Evolutionary conservation across 2,797 vertebrate species (phyloP).

Genomic region (Malacoraja senta): DNA sequence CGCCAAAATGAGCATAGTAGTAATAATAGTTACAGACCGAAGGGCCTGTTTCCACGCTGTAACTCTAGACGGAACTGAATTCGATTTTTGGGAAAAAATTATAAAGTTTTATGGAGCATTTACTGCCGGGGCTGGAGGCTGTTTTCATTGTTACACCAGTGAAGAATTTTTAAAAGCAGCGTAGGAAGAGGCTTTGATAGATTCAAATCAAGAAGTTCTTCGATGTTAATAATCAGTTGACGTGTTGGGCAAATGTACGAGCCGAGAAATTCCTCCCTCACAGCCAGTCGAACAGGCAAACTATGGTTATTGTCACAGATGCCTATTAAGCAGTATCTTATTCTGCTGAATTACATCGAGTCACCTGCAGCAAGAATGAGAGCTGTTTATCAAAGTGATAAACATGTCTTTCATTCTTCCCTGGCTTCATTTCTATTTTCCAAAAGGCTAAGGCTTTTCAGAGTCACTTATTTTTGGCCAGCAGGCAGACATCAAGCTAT

Average conservation of each 20-base stretch:
- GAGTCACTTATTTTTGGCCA: conserved; percentile 59
- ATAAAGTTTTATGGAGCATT: too few relatives aligned
- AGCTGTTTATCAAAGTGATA: conserved; percentile 66
- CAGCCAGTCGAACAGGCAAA: conserved; percentile 55
- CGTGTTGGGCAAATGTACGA: conserved; percentile 53
- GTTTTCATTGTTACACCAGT: not conserved
- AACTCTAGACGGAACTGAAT: too few relatives aligned
- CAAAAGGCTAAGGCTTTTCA: conserved; percentile 57
- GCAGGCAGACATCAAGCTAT: conserved; percentile 62
- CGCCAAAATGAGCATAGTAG: too few relatives aligned
- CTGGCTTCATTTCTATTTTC: conserved; percentile 56
- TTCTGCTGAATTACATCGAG: conserved; percentile 53
- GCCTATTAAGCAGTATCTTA: conserved; percentile 66
- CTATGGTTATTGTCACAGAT: conserved; percentile 58
- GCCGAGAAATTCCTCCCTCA: conserved; percentile 47
- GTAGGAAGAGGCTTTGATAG: not conserved
- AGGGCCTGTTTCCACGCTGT: too few relatives aligned
- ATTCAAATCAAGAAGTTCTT: not conserved
- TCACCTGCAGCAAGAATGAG: conserved; percentile 52
- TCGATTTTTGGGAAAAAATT: too few relatives aligned
- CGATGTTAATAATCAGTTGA: conserved; percentile 40
- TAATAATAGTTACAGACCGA: too few relatives aligned
- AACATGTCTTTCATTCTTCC: conserved; percentile 60
- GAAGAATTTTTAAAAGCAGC: not conserved
- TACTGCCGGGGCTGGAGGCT: too few relatives aligned